phyloP scores from a whole-genome alignment of 2,113 vertebrate genomes.

The Casuarius casuarius region DNA sequence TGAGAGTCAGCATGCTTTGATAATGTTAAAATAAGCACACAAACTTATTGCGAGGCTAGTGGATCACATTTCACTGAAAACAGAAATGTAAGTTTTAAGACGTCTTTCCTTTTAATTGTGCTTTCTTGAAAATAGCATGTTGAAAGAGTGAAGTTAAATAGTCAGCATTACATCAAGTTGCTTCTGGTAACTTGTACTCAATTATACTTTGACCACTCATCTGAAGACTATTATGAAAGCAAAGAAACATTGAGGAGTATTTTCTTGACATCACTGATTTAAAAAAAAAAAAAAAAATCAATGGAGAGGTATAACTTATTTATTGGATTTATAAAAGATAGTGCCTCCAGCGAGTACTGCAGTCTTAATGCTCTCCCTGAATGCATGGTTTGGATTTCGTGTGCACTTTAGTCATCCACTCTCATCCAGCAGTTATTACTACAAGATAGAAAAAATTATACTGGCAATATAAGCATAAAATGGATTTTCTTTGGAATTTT shows the following conservation, averaged over 20 bases:
- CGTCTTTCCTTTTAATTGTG: background rate
- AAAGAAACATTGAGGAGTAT: background rate
- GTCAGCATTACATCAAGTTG: background rate
- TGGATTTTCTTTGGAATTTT: background rate
- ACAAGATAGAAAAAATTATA: background rate
- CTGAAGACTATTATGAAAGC: background rate
- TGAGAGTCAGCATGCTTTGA: background rate
- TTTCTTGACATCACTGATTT: background rate
- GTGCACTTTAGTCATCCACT: background rate
- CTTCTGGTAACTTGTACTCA: background rate
- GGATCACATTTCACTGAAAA: background rate
- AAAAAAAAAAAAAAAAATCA: background rate
- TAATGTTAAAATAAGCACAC: background rate
- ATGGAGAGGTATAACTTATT: background rate
- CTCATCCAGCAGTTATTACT: background rate
- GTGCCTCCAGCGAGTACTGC: background rate
- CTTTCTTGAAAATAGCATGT: background rate
- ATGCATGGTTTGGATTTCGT: background rate
- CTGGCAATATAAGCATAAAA: background rate
- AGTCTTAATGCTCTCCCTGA: background rate
- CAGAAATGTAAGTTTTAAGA: background rate
- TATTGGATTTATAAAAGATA: background rate
- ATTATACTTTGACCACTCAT: background rate
- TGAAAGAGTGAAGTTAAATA: background rate
- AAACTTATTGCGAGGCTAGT: background rate